A percentile compares a stretch with the other conserved stretches of the same genome.
These are phyloP conservation scores for Scaptomyza reducta DNA, from an alignment of 2,888 invertebrate species.

Conservation along the genomic window DNA sequence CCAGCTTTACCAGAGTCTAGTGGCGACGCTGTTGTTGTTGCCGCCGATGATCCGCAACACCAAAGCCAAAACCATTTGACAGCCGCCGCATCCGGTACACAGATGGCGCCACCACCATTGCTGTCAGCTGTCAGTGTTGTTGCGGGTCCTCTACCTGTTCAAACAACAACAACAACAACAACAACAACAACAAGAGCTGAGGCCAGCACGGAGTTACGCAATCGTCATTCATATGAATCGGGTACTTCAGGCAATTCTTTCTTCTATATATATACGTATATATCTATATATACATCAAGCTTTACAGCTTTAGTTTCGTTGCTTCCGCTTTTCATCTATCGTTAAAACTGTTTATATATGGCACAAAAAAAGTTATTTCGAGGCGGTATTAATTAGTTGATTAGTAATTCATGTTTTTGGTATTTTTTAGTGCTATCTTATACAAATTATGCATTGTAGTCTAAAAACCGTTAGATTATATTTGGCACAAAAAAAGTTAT, in stretches of 20 bases:
- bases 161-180: neutral
- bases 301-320: neutral
- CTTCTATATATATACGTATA: constrained; percentile 2
- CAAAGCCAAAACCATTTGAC: constrained; percentile 25
- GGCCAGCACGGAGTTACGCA: constrained; percentile 81
- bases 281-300: neutral
- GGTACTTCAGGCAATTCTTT: constrained; percentile 71
- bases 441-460: too few species aligned
- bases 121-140: neutral
- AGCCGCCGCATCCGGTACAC: constrained; percentile 25
- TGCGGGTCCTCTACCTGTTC: constrained; percentile 2
- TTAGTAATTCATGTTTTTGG: neutral
- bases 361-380: neutral
- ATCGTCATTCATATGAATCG: constrained; percentile 84
- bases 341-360: constrained; percentile 10
- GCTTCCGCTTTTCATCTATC: neutral
- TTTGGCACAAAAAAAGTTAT: neutral
- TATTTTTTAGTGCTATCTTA: neutral
- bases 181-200: constrained; percentile 21
- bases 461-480: constrained; percentile 10
- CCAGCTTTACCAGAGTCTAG: too few species aligned
- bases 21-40: constrained; percentile 14
- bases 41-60: constrained; percentile 1
- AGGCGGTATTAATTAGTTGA: too few species aligned
- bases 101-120: constrained; percentile 13